Percentiles rank a stretch among this genome's conserved stretches.
Conservation (phyloP, 2,888 invertebrate genomes). For the Mactromeris polynyma region DNA sequence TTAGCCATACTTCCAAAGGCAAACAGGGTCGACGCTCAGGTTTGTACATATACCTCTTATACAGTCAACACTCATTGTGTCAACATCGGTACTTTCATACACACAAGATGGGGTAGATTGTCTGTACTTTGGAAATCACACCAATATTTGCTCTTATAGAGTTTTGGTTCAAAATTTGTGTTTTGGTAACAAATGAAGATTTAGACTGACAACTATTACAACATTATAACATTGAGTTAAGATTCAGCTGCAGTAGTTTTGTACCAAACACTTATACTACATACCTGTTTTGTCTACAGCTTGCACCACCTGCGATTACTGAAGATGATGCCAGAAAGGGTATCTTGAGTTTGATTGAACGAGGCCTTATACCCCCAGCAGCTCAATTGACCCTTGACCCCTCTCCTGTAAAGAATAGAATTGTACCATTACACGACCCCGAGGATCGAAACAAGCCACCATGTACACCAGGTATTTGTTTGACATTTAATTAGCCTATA, state of each 20-base stretch:
- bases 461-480: conserved; percentile 71
- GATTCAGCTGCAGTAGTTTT: too few relatives aligned
- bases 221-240: too few relatives aligned
- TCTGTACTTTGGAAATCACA: too few relatives aligned
- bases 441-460: conserved; percentile 77
- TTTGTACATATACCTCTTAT: conserved; percentile 45
- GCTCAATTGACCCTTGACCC: conserved; percentile 87
- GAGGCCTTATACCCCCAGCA: conserved; percentile 87
- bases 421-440: conserved; percentile 81
- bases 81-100: too few relatives aligned
- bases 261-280: too few relatives aligned
- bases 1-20: conserved; percentile 85
- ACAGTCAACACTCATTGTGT: too few relatives aligned
- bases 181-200: too few relatives aligned
- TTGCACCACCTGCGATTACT: conserved; percentile 85
- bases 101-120: too few relatives aligned
- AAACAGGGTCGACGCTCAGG: conserved; percentile 86
- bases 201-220: too few relatives aligned
- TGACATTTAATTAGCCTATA: background rate
- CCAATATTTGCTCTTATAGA: background rate
- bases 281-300: conserved; percentile 70
- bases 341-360: conserved; percentile 85
- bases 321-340: conserved; percentile 86
- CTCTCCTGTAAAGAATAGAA: conserved; percentile 84
- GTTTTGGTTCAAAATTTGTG: too few relatives aligned